Base-by-base conservation (phyloP, 2,888 invertebrate species). In the Xestia xanthographa region DNA sequence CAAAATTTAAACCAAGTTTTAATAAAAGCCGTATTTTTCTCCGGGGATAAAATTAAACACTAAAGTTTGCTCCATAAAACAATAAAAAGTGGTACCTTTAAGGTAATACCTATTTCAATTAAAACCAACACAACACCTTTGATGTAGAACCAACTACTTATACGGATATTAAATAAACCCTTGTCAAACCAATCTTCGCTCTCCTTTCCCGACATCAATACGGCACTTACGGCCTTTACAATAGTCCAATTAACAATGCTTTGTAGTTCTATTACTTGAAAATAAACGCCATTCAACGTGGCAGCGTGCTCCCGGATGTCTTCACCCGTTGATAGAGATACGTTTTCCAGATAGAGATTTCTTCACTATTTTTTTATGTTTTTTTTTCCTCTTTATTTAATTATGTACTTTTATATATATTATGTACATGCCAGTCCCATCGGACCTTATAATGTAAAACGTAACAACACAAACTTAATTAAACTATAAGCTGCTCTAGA, bases 211-310 rank as follows among this genome's bases (percentile, higher is more conserved):
- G 60, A 45, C 72, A 48, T 72, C 68, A 66, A 60, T 41, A 66
- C 22, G 45, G 34, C 76, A 76, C 76, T 68, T 80, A 69, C 22
- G 50, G 76, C 60, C 71, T 60, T 34, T 26, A 80, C 82, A 80
- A 80, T 68, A 66, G 56, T n/a, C 65, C 77, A 76, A 72, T 81
- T 77, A 81, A 60, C 65, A 69, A n/a, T 66, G 76, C 76, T 80
- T 80, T 68, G 82, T 79, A 72, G 76, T 80, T 76, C 76, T 45
- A 76, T 81, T 76, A 76, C 34, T 77, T 50, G 50, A 48, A 56
- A 41, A 63, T 67, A 48, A 63, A 41, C 11, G 63, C 63, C 56
- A 58, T 67, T 67, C 34, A 50, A 50, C 41, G 22, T 38, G n/a
- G 26, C 14, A 79, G 3, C 9, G 29, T 29, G 48, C 50, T 58